Evolutionary conservation across 2,113 vertebrate genomes (phyloP), one percentile per base, ranked within the genome.

Genomic region (Hyperoodon ampullatus): DNA sequence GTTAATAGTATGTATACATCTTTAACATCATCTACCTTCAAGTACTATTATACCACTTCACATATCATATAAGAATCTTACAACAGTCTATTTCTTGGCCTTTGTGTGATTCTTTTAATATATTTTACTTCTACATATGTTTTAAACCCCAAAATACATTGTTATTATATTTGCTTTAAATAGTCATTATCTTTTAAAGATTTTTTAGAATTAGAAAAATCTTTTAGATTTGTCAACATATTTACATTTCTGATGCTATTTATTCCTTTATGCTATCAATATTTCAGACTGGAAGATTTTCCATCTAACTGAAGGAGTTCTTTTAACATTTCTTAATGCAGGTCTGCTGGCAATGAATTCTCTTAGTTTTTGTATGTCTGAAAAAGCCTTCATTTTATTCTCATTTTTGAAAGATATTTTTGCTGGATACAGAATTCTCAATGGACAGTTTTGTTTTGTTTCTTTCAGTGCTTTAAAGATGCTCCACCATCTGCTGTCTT

Each of bases 101-200:
- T 88, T 63, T 63, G 63, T 47, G n/a, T 23, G 77, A 78, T 78
- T 60, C 58, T 70, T 78, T 63, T 24, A 21, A 50, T 70, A 35
- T 23, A 61, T 90, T 90, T 85, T 61, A 63, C 14, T 78, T 93
- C 42, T 84, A 90, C 4, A 18, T 61, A 60, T 58, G 30, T 39
- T 82, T 66, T 47, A 85, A 93, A 18, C n/a, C 18, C 63, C 71
- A 33, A 61, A 93, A 63, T 35, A 53, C 4, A 63, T 10, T 44
- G 42, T 8, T 24, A 68, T 39, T 61, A 93, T 85, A 71, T 89
- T 93, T 93, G 28, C 80, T 71, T 93, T 89, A 68, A 77, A 70
- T 0, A 50, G 47, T 65, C 30, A 60, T 50, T 50, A 95, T 55
- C 8, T 70, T 70, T 77, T 53, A 77, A 89, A 93, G 44, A 70